phyloP scores from a whole-genome alignment of 2,888 invertebrate species.

The Escarpia spicata region DNA sequence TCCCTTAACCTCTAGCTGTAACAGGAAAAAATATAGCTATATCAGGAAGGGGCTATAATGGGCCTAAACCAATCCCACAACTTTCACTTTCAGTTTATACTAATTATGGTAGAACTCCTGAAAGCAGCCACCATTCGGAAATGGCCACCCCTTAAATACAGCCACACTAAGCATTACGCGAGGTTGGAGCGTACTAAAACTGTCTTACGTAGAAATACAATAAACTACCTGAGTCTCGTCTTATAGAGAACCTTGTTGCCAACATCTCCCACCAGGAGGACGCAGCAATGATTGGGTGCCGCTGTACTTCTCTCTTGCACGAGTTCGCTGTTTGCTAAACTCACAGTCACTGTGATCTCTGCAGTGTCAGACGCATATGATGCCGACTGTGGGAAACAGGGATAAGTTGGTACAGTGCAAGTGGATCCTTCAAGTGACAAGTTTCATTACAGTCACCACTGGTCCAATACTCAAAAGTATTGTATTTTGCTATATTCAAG shows the following conservation, averaged over 20 bases:
- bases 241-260: constrained; percentile 73
- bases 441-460: no score
- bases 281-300: constrained; percentile 69
- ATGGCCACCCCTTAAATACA: background rate
- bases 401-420: no score
- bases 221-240: constrained; percentile 51
- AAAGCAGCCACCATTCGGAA: background rate
- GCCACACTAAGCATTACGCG: no score
- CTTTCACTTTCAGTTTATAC: background rate
- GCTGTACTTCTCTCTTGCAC: constrained; percentile 66
- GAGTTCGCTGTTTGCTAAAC: constrained; percentile 48
- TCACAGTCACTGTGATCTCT: constrained; percentile 50
- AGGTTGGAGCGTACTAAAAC: no score
- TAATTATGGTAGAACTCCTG: background rate
- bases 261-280: constrained; percentile 74
- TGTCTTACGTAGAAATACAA: background rate
- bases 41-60: no score
- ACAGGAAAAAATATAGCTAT: no score
- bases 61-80: constrained; percentile 7
- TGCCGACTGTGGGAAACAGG: background rate
- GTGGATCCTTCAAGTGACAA: no score
- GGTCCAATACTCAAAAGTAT: no score
- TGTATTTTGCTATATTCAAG: no score
- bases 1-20: no score
- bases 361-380: constrained; percentile 31